phyloP scores from a whole-genome alignment of 2,113 vertebrate genomes.

The Danionella cerebrum region DNA sequence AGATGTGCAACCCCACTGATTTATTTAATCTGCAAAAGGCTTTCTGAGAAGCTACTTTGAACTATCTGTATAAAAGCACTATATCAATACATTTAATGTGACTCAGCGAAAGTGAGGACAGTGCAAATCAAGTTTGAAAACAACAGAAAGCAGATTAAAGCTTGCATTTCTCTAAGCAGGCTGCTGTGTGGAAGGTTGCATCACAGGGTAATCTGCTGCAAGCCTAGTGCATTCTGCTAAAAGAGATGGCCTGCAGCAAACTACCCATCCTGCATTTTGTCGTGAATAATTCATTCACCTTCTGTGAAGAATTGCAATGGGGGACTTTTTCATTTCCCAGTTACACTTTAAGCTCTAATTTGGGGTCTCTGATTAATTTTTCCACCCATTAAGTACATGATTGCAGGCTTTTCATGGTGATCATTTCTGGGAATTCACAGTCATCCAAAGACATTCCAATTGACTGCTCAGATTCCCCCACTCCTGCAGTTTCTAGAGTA shows the following conservation, averaged over 20 bases:
- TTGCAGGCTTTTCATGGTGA: neutral
- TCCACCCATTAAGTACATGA: constrained; percentile 9
- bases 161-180: neutral
- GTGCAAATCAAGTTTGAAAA: neutral
- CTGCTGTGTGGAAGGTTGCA: neutral
- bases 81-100: too few relatives aligned
- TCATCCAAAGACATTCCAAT: neutral
- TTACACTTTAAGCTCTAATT: constrained; percentile 1
- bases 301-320: neutral
- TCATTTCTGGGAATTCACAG: constrained; percentile 9
- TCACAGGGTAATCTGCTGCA: neutral
- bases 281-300: constrained; percentile 17
- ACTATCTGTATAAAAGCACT: too few relatives aligned
- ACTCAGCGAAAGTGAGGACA: too few relatives aligned
- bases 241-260: constrained; percentile 17
- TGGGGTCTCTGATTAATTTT: constrained; percentile 20
- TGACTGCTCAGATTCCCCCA: neutral
- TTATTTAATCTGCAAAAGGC: too few relatives aligned
- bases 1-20: too few relatives aligned
- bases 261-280: constrained; percentile 1
- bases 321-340: neutral
- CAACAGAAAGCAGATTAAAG: neutral
- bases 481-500: neutral
- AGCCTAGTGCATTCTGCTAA: neutral
- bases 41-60: too few relatives aligned